These are phyloP conservation scores for Mechanitis mazaeus DNA, from an alignment of 2,888 invertebrate species.

Conservation along the genomic window DNA sequence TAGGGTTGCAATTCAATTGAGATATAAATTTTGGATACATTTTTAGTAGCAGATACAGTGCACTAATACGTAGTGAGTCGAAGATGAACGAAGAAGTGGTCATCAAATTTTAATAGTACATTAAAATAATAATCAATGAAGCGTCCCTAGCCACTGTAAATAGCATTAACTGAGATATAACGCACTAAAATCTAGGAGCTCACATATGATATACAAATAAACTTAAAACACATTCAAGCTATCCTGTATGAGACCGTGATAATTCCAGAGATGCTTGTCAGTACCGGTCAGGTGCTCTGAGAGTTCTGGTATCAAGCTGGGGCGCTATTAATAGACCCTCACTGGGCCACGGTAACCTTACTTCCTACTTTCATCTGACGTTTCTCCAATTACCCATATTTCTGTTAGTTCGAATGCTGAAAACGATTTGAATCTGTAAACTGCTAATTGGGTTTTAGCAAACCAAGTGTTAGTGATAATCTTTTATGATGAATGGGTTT, in stretches of 20 bases:
- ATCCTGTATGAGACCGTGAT: constrained; percentile 6
- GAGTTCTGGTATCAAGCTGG: constrained; percentile 5
- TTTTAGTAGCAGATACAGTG: constrained; percentile 30
- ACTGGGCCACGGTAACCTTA: constrained; percentile 18
- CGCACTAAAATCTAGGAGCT: constrained; percentile 13
- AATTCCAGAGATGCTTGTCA: constrained; percentile 7
- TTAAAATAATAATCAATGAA: constrained; percentile 76
- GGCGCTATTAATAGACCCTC: constrained; percentile 16
- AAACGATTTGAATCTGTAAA: constrained; percentile 41
- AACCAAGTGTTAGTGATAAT: constrained; percentile 36
- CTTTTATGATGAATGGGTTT: constrained; percentile 61
- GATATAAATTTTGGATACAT: constrained; percentile 20
- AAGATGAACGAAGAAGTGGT: constrained; percentile 72
- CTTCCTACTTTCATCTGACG: constrained; percentile 25
- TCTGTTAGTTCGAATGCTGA: constrained; percentile 41
- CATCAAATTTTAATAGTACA: constrained; percentile 76
- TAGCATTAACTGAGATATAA: constrained; percentile 28
- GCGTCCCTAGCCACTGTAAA: constrained; percentile 47
- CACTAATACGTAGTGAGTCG: constrained; percentile 55
- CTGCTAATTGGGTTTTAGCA: constrained; percentile 31
- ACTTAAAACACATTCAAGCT: background rate
- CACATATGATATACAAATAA: constrained; percentile 1
- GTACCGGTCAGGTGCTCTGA: background rate
- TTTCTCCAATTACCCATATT: constrained; percentile 25
- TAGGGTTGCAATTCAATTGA: constrained; percentile 38